Evolutionary conservation across 2,888 invertebrate genomes (phyloP).

Genomic region (Tetragonula carbonaria): DNA sequence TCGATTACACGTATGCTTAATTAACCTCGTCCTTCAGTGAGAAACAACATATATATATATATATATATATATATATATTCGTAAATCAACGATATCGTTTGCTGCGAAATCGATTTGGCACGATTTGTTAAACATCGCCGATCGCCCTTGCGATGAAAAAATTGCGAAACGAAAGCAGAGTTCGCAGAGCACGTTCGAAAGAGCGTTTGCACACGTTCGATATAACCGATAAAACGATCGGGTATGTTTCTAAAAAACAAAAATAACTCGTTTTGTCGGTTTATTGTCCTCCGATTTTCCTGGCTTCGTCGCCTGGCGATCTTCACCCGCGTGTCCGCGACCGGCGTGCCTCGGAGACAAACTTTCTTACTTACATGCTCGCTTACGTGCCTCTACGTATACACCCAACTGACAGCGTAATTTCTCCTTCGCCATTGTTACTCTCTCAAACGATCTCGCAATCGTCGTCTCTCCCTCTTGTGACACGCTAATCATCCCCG

Average conservation of each 20-base stretch:
- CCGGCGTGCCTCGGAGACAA: not conserved
- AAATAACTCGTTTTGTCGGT: constrained; percentile 40
- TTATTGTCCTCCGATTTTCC: constrained; percentile 38
- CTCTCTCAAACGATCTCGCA: constrained; percentile 72
- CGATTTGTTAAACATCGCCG: not conserved
- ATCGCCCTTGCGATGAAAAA: not conserved
- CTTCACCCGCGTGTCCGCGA: constrained; percentile 57
- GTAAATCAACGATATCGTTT: not conserved
- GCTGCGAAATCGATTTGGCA: not conserved
- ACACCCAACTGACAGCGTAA: constrained; percentile 66
- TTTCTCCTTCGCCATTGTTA: constrained; percentile 73
- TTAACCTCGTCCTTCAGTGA: constrained; percentile 16
- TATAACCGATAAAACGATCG: too few relatives aligned
- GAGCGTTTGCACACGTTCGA: not conserved
- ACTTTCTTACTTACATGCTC: constrained; percentile 23
- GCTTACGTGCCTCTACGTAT: constrained; percentile 43
- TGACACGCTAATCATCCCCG: constrained; percentile 76
- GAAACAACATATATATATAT: not conserved
- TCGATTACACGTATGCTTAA: not conserved
- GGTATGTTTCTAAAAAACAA: not conserved
- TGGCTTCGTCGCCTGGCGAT: constrained; percentile 42
- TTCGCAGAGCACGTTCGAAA: not conserved
- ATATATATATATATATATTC: not conserved
- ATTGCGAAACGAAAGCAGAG: not conserved
- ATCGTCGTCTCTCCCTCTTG: constrained; percentile 72